Conservation (phyloP, 1,140 invertebrate genomes). For the Druon quercuslanigerum region DNA sequence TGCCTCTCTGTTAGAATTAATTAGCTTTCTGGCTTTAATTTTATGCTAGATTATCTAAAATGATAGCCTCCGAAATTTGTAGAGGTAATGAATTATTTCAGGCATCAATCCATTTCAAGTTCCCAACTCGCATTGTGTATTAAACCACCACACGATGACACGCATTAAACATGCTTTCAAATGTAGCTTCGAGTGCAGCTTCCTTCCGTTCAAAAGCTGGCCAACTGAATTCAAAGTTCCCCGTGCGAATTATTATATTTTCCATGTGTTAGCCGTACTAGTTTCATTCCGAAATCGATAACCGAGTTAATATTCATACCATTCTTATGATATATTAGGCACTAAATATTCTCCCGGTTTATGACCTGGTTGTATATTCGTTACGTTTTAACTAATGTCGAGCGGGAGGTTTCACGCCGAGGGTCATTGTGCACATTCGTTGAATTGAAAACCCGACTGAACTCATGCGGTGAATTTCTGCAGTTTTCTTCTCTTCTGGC, state of each 20-base stretch:
- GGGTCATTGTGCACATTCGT: no score
- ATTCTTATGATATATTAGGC: neutral
- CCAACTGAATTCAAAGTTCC: slow-evolving; percentile 8
- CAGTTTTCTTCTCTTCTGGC: no score
- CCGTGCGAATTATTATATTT: neutral
- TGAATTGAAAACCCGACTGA: no score
- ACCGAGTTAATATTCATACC: neutral
- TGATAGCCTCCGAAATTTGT: neutral
- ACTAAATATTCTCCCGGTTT: no score
- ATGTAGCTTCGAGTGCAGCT: slow-evolving; percentile 21
- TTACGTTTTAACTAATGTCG: no score
- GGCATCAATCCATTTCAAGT: slow-evolving; percentile 23
- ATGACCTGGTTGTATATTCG: no score
- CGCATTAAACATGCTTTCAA: slow-evolving; percentile 26
- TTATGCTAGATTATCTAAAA: neutral
- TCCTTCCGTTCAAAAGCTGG: slow-evolving; percentile 24
- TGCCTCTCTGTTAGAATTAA: no score
- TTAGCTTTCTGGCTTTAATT: no score
- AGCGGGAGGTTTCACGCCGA: no score
- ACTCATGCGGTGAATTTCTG: no score
- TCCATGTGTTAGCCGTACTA: neutral
- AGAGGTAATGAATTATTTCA: slow-evolving; percentile 12
- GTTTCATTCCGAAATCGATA: slow-evolving; percentile 1
- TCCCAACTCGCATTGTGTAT: slow-evolving; percentile 20
- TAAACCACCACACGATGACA: slow-evolving; percentile 24